These are phyloP conservation scores for Lasioglossum leucozonium DNA, from an alignment of 2,888 invertebrate genomes.

Conservation along the genomic window DNA sequence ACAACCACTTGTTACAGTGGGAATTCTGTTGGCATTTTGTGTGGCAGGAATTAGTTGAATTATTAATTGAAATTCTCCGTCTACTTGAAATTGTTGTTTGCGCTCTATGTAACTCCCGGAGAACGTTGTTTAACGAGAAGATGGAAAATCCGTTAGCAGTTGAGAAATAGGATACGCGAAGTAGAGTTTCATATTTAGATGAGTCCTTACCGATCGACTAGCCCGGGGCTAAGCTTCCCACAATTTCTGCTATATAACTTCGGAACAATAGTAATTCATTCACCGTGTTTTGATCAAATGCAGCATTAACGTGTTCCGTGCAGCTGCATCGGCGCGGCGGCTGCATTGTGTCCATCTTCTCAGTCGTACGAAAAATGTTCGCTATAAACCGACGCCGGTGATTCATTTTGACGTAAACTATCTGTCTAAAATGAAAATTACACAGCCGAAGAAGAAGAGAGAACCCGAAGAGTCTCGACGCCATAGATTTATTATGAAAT, in stretches of 20 bases:
- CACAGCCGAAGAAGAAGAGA: not conserved
- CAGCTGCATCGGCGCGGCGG: not conserved
- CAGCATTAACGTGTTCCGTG: conserved; percentile 2
- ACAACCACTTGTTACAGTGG: too few relatives aligned
- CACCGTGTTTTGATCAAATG: conserved; percentile 11
- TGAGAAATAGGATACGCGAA: not conserved
- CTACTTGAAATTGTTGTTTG: not conserved
- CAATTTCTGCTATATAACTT: conserved; percentile 4
- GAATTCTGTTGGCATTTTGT: too few relatives aligned
- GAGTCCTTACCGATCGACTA: not conserved
- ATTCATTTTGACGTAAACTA: not conserved
- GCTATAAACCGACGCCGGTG: not conserved
- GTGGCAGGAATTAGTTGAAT: too few relatives aligned
- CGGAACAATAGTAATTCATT: conserved; percentile 14
- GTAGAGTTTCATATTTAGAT: not conserved
- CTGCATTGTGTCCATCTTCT: not conserved
- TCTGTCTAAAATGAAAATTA: not conserved
- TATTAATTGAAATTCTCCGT: not conserved
- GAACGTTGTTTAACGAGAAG: not conserved
- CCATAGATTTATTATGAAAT: too few relatives aligned
- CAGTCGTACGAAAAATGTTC: not conserved
- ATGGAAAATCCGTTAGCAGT: not conserved
- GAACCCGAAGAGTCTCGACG: not conserved
- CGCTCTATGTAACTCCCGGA: too few relatives aligned
- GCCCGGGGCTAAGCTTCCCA: not conserved